Conservation (phyloP, 2,888 invertebrate species). For the Stegophylla sp. region DNA sequence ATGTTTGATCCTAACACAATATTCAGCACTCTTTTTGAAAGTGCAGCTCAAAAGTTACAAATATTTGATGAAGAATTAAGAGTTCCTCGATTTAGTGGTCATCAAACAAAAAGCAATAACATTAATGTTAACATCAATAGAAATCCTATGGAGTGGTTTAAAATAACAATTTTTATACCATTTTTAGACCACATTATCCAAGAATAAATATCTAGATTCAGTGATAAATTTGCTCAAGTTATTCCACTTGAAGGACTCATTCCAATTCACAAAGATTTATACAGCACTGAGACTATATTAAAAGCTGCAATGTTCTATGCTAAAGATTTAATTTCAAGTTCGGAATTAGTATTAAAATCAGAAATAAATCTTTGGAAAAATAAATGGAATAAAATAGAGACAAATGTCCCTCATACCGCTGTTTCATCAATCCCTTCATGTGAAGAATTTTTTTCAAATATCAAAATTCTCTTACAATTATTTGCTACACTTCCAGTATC, state of each 20-base stretch:
- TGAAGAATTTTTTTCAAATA: neutral
- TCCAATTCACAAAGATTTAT: neutral
- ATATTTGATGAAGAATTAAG: slow-evolving; percentile 18
- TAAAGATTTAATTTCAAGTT: too few species aligned
- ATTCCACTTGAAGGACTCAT: neutral
- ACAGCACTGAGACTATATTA: neutral
- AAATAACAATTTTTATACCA: too few species aligned
- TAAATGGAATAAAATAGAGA: too few species aligned
- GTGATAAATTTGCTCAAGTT: neutral
- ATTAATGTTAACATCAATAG: neutral
- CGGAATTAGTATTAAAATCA: too few species aligned
- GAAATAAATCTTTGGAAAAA: too few species aligned
- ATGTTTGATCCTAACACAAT: neutral
- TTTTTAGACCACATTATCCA: neutral
- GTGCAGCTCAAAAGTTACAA: slow-evolving; percentile 1
- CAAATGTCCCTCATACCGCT: too few species aligned
- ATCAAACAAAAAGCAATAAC: slow-evolving; percentile 5
- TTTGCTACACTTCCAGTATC: neutral
- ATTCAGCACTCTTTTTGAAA: slow-evolving; percentile 5
- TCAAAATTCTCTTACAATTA: neutral
- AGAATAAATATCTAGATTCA: too few species aligned
- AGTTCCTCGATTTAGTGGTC: slow-evolving; percentile 6
- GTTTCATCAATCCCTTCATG: too few species aligned
- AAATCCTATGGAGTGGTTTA: neutral
- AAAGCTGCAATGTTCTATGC: too few species aligned